Conservation (phyloP, 2,888 invertebrate species). For the Nymphalis urticae region DNA sequence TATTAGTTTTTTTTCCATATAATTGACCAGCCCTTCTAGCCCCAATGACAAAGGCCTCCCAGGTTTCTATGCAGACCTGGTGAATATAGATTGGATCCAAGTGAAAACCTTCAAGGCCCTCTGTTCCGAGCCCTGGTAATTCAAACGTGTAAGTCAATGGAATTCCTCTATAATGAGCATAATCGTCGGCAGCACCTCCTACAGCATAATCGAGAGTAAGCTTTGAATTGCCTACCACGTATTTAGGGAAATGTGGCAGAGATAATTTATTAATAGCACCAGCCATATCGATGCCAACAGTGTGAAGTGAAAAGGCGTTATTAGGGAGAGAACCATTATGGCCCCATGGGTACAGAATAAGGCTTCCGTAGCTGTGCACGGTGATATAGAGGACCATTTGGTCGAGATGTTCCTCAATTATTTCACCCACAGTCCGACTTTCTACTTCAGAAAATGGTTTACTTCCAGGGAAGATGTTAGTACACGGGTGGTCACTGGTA, state of each 20-base stretch:
- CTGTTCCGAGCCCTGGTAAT: conserved; percentile 80
- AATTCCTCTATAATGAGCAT: conserved; percentile 80
- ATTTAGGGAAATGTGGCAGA: conserved; percentile 63
- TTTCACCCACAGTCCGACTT: not conserved
- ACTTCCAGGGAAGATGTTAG: conserved; percentile 83
- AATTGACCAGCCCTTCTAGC: conserved; percentile 50
- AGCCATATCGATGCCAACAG: conserved; percentile 65
- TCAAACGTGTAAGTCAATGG: conserved; percentile 84
- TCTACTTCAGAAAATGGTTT: conserved; percentile 82
- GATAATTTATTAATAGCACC: conserved; percentile 59
- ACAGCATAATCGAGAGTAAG: conserved; percentile 78
- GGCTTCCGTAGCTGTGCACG: conserved; percentile 88
- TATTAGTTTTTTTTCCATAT: conserved; percentile 1
- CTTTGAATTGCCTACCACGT: conserved; percentile 78
- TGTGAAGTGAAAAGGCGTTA: conserved; percentile 71
- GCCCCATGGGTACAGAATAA: conserved; percentile 86
- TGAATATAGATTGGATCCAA: conserved; percentile 78
- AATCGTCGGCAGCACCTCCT: conserved; percentile 85
- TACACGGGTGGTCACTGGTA: conserved; percentile 78
- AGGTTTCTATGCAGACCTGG: conserved; percentile 82
- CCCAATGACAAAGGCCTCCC: conserved; percentile 79
- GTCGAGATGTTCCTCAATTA: conserved; percentile 51
- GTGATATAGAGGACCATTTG: conserved; percentile 85
- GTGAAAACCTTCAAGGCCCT: conserved; percentile 76
- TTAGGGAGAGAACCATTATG: conserved; percentile 77